Percentiles rank a stretch among this genome's conserved stretches.
These are phyloP conservation scores for Rhyacophila brunnea DNA, from an alignment of 1,140 invertebrate genomes.

Conservation along the genomic window DNA sequence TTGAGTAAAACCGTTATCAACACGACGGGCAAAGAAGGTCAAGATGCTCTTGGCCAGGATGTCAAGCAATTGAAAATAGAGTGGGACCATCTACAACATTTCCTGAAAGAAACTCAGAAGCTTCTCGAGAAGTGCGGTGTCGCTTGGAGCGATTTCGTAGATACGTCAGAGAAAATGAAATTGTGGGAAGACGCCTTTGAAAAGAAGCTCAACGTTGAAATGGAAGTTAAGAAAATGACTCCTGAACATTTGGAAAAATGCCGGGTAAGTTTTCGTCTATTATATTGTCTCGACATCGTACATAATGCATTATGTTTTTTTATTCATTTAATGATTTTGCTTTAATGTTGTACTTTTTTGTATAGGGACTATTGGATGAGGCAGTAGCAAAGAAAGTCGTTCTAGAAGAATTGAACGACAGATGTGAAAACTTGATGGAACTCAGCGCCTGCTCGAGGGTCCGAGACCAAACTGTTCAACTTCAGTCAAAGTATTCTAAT, in stretches of 20 bases:
- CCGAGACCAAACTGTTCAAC: constrained; percentile 79
- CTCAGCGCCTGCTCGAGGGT: constrained; percentile 78
- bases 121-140: constrained; percentile 77
- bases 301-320: constrained; percentile 1
- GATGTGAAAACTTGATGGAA: constrained; percentile 84
- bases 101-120: constrained; percentile 76
- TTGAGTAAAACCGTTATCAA: constrained; percentile 75
- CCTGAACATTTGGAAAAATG: constrained; percentile 76
- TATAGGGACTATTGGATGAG: constrained; percentile 68
- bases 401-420: constrained; percentile 81
- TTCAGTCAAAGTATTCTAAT: constrained; percentile 78
- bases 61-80: constrained; percentile 80
- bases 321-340: constrained; percentile 9
- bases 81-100: constrained; percentile 82
- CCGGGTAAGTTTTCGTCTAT: constrained; percentile 57
- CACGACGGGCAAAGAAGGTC: constrained; percentile 82
- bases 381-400: constrained; percentile 73
- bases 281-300: neutral
- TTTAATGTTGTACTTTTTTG: no score
- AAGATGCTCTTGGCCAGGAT: constrained; percentile 81
- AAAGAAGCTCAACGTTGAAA: constrained; percentile 63
- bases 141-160: constrained; percentile 83
- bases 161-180: constrained; percentile 72
- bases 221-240: constrained; percentile 75
- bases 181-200: constrained; percentile 77